These are phyloP conservation scores for Cataglyphis altisquamis DNA, from an alignment of 2,888 invertebrate genomes.

Conservation along the genomic window DNA sequence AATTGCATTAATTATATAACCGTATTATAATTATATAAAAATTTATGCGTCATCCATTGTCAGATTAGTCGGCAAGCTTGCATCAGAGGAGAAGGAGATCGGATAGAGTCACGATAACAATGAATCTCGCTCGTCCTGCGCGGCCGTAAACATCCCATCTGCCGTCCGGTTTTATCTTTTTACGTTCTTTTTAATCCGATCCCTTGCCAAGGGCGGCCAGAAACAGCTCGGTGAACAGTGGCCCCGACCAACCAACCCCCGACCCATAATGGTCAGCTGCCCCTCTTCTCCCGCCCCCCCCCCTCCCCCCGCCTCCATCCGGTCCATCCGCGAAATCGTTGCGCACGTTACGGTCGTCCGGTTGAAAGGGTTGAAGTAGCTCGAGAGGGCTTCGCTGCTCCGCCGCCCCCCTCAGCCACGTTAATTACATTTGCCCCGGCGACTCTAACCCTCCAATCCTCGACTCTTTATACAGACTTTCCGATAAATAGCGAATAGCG, in stretches of 20 bases:
- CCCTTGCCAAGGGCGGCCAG: constrained; percentile 71
- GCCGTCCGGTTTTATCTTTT: constrained; percentile 84
- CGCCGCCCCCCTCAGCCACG: constrained; percentile 16
- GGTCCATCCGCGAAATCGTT: constrained; percentile 68
- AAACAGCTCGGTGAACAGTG: constrained; percentile 50
- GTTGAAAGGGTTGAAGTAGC: constrained; percentile 64
- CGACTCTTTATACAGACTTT: constrained; percentile 34
- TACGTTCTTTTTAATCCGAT: constrained; percentile 80
- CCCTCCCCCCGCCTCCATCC: constrained; percentile 61
- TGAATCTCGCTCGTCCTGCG: constrained; percentile 61
- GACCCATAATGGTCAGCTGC: constrained; percentile 80
- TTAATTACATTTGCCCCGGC: constrained; percentile 65
- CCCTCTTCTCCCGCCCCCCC: constrained; percentile 56
- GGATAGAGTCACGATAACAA: constrained; percentile 66
- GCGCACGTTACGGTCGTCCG: constrained; percentile 60
- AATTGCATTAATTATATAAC: not conserved
- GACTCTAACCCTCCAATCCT: constrained; percentile 21
- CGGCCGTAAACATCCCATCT: constrained; percentile 78
- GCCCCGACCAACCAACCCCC: constrained; percentile 60
- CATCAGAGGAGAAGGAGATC: not conserved
- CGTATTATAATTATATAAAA: not conserved
- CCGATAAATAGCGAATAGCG: constrained; percentile 13
- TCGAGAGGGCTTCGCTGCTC: constrained; percentile 42
- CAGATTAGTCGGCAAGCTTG: constrained; percentile 4
- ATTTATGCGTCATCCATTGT: not conserved